Evolutionary conservation across 2,113 vertebrate species (phyloP).

Genomic region (Nothobranchius furzeri): DNA sequence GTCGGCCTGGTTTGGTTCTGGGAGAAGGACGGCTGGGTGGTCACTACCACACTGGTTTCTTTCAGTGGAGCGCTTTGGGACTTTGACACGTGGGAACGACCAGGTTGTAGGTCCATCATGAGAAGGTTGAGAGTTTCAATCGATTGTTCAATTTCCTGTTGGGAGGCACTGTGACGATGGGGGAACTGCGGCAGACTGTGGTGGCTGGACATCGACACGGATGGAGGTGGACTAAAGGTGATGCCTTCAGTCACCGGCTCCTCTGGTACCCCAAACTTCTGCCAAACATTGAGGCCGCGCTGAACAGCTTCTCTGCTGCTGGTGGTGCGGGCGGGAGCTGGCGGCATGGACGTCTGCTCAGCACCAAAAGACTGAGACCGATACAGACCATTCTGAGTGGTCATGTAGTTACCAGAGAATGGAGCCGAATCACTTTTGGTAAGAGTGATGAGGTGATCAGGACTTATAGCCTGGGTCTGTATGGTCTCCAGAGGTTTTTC

Average conservation of each 20-base stretch:
- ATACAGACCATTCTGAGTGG: slow-evolving; percentile 77
- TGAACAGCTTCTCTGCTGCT: slow-evolving; percentile 97
- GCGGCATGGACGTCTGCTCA: slow-evolving; percentile 79
- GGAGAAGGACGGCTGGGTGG: slow-evolving; percentile 84
- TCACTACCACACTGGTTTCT: slow-evolving; percentile 76
- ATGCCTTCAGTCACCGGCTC: slow-evolving; percentile 78
- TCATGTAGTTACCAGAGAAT: slow-evolving; percentile 63
- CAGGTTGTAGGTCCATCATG: slow-evolving; percentile 89
- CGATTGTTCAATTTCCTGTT: slow-evolving; percentile 93
- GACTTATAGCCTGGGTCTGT: slow-evolving; percentile 40
- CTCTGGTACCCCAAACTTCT: slow-evolving; percentile 84
- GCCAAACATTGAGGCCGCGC: slow-evolving; percentile 93
- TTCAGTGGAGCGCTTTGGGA: slow-evolving; percentile 85
- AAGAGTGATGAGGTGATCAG: slow-evolving; percentile 46
- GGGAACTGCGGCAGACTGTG: slow-evolving; percentile 91
- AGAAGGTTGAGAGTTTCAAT: slow-evolving; percentile 95
- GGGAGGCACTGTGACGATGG: slow-evolving; percentile 84
- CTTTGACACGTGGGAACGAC: slow-evolving; percentile 79
- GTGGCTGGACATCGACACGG: slow-evolving; percentile 74
- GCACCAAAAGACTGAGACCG: slow-evolving; percentile 88
- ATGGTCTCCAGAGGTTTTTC: slow-evolving; percentile 56
- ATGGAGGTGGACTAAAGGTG: slow-evolving; percentile 62
- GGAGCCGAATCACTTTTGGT: slow-evolving; percentile 64
- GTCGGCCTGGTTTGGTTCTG: slow-evolving; percentile 73
- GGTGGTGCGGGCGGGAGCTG: slow-evolving; percentile 88